A percentile compares a stretch with the other conserved stretches of the same genome.
Conservation (phyloP, 2,113 vertebrate species). For the Heterotilapia buettikoferi region DNA sequence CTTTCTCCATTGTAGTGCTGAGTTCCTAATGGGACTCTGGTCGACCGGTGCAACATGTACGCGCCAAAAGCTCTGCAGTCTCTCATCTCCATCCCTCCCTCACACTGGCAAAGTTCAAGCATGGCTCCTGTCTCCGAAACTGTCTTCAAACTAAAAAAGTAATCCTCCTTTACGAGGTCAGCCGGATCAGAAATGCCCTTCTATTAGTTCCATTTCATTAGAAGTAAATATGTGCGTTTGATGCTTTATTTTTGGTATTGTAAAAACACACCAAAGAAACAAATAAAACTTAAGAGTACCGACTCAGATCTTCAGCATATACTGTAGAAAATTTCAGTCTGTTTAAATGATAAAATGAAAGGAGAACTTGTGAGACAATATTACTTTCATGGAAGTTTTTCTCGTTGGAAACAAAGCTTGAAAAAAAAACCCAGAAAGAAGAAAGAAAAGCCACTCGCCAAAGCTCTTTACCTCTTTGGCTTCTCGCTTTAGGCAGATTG, state of each 20-base stretch:
- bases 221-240: not conserved
- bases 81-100: conserved; percentile 5
- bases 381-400: not conserved
- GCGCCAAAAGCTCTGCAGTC: conserved; percentile 13
- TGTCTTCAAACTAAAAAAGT: not conserved
- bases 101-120: not conserved
- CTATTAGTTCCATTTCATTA: not conserved
- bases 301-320: not conserved
- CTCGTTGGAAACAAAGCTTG: not conserved
- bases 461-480: conserved; percentile 20
- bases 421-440: not conserved
- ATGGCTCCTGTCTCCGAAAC: not conserved
- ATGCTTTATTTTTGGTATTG: not conserved
- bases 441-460: conserved; percentile 1
- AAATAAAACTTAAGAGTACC: not conserved
- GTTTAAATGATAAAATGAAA: not conserved
- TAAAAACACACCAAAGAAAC: not conserved
- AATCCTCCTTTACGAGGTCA: not conserved
- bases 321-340: not conserved
- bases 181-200: not conserved
- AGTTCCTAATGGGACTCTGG: conserved; percentile 40
- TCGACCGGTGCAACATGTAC: not conserved
- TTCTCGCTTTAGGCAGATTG: conserved; percentile 41
- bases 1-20: conserved; percentile 47
- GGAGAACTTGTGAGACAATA: not conserved